Conservation (phyloP, 30 jellyfish, hydroid and myxozoan species). For the Chrysaora quinquecirrha region DNA sequence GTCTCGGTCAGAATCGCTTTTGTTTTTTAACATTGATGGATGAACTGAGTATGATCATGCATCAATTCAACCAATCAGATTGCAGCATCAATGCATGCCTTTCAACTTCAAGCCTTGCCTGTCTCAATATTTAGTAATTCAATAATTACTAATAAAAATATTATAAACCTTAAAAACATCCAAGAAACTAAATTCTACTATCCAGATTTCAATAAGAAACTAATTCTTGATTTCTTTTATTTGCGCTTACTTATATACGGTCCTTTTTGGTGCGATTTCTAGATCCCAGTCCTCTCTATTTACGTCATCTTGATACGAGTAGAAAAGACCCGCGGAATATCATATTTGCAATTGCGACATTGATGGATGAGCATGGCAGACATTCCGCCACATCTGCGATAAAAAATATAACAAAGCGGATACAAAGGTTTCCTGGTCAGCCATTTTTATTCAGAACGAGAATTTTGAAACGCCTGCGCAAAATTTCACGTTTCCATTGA, state of each 20-base stretch:
- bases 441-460: background rate
- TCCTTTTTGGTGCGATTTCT: too few relatives aligned
- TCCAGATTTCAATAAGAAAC: too few relatives aligned
- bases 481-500: background rate
- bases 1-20: background rate
- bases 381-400: slow-evolving; percentile 14
- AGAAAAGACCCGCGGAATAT: slow-evolving; percentile 15
- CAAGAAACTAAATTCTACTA: too few relatives aligned
- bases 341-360: slow-evolving; percentile 23
- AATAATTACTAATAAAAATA: too few relatives aligned
- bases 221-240: too few relatives aligned
- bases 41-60: slow-evolving; percentile 40
- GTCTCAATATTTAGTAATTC: background rate
- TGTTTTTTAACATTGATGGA: slow-evolving; percentile 60
- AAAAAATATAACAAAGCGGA: slow-evolving; percentile 19
- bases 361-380: slow-evolving; percentile 61
- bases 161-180: too few relatives aligned
- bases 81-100: background rate
- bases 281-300: slow-evolving; percentile 30
- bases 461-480: background rate
- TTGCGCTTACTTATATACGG: too few relatives aligned
- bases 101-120: background rate
- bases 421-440: slow-evolving; percentile 52
- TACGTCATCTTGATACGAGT: slow-evolving; percentile 34
- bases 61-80: slow-evolving; percentile 43